Base-by-base conservation (phyloP, 2,888 invertebrate genomes). In the Calephelis perditalis region DNA sequence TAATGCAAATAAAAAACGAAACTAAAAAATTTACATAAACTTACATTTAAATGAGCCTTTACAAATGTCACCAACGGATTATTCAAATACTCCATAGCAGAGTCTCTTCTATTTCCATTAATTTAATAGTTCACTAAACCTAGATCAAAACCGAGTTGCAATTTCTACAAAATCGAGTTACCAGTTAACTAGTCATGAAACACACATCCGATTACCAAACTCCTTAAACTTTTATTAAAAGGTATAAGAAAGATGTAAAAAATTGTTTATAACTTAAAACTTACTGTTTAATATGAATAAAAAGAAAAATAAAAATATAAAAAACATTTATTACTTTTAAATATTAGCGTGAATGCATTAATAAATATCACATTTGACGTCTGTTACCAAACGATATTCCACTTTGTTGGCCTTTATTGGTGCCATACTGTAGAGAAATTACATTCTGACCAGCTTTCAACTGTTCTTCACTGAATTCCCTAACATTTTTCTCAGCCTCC, bases 311-410 rank as follows among this genome's bases (percentile, higher is more conserved):
- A 71, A 71, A 68, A 75, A 78, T 79, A 78, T 75, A 76, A 78
- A 82, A 81, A 76, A 66, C 65, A 71, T 84, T 81, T 80, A 84
- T 79, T 79, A 73, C 64, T 67, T 67, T 65, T 68, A 67, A 73
- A 70, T 66, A 71, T 65, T 74, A 71, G 73, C 70, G 71, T 65
- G 68, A 64, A 65, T 63, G 71, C 62, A 65, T 67, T 64, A 64
- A 60, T 62, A 68, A 63, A 67, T 62, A 92, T 94, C 94, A 98
- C 95, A 98, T 98, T 88, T 99, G 98, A 79, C 98, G 94, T 73
- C 97, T 97, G 88, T 96, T 98, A 72, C 99, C 99, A 81, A 99
- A 97, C 75, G 96, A 98, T 82, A 98, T 96, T 64, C 99, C 99
- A 63, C 96, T 95, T 86, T 98, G 98, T 77, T 93, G 98, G 57